These are phyloP conservation scores for Mobula birostris DNA, from an alignment of 2,113 vertebrate genomes.

Conservation along the genomic window DNA sequence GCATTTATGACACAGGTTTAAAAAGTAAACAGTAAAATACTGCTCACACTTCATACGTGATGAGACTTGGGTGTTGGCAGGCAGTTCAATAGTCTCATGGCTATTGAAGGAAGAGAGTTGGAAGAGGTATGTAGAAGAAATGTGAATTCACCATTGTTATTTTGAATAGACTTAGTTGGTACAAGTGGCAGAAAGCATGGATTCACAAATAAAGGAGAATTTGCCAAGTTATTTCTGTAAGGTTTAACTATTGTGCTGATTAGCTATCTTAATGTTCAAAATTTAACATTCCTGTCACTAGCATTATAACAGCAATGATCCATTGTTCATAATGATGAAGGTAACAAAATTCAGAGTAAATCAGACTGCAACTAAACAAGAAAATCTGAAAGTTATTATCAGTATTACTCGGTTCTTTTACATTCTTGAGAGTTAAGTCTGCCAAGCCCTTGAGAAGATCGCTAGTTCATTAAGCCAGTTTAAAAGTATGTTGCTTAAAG, in stretches of 20 bases:
- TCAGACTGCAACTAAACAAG: background rate
- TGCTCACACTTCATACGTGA: too few species aligned
- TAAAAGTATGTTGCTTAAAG: too few species aligned
- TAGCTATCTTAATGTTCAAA: background rate
- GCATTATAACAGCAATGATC: too few species aligned
- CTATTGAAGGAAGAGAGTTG: background rate
- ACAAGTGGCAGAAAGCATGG: background rate
- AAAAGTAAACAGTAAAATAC: too few species aligned
- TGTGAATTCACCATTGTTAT: background rate
- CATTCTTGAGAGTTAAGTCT: too few species aligned
- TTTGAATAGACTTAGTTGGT: background rate
- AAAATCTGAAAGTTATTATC: background rate
- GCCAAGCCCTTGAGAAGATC: too few species aligned
- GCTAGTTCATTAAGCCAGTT: too few species aligned
- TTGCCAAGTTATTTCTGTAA: background rate
- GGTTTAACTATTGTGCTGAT: background rate
- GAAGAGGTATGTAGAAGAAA: background rate
- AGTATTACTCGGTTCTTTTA: background rate
- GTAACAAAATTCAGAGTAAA: background rate
- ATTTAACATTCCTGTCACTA: too few species aligned
- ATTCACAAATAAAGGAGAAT: background rate
- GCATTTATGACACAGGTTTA: too few species aligned
- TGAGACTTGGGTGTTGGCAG: too few species aligned
- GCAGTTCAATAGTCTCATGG: too few species aligned
- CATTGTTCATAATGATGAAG: background rate